Percentiles rank a stretch among this genome's conserved stretches.
Evolutionary conservation across 2,113 vertebrate genomes (phyloP).

Genomic region (Passer domesticus): DNA sequence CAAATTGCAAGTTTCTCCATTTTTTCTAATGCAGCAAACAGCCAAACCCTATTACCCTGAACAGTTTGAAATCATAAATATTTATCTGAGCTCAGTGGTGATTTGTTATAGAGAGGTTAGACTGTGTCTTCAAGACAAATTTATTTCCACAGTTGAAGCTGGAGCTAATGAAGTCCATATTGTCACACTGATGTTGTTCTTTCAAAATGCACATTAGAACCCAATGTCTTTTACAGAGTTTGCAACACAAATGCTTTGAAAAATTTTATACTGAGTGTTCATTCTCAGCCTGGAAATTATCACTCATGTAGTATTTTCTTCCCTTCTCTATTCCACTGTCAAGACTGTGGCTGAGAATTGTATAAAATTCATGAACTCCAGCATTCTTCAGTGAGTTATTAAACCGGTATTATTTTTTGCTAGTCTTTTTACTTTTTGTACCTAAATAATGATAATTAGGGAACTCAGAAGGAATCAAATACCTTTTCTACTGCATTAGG

Average conservation of each 20-base stretch:
- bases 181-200: not conserved
- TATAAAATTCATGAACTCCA: not conserved
- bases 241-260: not conserved
- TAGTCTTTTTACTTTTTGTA: slow-evolving; percentile 9
- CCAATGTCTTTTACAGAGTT: not conserved
- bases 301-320: not conserved
- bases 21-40: not conserved
- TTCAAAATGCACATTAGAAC: not conserved
- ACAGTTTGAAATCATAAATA: slow-evolving; percentile 26
- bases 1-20: not conserved
- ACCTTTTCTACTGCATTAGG: slow-evolving; percentile 34
- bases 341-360: not conserved
- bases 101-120: slow-evolving; percentile 29
- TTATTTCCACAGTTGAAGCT: not conserved
- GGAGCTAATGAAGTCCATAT: not conserved
- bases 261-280: not conserved
- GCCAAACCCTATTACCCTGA: not conserved
- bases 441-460: not conserved
- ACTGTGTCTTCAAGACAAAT: not conserved
- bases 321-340: not conserved
- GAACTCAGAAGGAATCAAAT: not conserved
- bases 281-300: not conserved
- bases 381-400: not conserved
- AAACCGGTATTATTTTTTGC: not conserved
- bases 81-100: slow-evolving; percentile 9